phyloP scores from a whole-genome alignment of 1,140 invertebrate genomes.

The Ceratosolen solmsi region DNA sequence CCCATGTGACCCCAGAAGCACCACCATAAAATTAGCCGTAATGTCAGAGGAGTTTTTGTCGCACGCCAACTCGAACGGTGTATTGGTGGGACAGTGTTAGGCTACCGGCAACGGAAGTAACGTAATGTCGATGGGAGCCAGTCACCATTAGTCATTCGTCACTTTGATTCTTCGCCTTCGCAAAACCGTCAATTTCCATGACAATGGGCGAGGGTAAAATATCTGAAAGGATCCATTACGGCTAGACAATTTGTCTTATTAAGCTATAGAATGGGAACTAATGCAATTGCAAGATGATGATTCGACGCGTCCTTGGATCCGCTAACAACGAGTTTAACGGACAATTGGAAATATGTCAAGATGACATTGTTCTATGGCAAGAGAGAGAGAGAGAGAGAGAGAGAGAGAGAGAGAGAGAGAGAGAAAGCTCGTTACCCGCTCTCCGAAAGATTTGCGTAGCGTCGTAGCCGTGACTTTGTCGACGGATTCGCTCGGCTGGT shows the following conservation, averaged over 20 bases:
- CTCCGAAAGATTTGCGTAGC: not conserved
- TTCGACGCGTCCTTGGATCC: not conserved
- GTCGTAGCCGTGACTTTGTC: not conserved
- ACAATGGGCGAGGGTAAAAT: too few relatives aligned
- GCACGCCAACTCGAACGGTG: too few relatives aligned
- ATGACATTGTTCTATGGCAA: not conserved
- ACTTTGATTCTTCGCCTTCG: not conserved
- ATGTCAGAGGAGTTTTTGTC: too few relatives aligned
- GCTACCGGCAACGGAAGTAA: not conserved
- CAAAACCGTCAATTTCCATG: too few relatives aligned
- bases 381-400: too few relatives aligned
- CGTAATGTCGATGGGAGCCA: not conserved
- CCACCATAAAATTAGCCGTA: too few relatives aligned
- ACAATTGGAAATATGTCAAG: not conserved
- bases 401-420: too few relatives aligned
- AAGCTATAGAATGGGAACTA: too few relatives aligned
- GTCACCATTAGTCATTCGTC: not conserved
- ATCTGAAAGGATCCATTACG: too few relatives aligned
- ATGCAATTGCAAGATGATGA: slow-evolving; percentile 19
- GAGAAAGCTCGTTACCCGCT: slow-evolving; percentile 39
- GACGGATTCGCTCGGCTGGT: not conserved
- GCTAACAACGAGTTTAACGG: not conserved
- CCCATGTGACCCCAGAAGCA: too few relatives aligned
- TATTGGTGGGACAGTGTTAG: too few relatives aligned
- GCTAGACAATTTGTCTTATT: too few relatives aligned